Evolutionary conservation across 2,888 invertebrate species (phyloP).

Genomic region (Chrysodeixis includens): DNA sequence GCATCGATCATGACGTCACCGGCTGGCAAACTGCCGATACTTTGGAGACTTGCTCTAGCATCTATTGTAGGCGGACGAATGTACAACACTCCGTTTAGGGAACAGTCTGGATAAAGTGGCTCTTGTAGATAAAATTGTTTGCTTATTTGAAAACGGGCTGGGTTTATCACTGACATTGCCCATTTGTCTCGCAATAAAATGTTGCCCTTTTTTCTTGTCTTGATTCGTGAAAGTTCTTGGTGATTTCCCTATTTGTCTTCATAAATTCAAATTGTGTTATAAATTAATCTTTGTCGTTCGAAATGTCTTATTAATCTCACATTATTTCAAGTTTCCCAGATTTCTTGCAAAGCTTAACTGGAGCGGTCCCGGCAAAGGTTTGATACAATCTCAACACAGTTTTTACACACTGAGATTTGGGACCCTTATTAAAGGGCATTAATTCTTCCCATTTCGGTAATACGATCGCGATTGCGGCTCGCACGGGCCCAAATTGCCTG

Average conservation of each 20-base stretch:
- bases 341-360: conserved; percentile 41
- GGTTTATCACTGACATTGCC: neutral
- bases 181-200: neutral
- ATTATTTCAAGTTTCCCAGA: conserved; percentile 25
- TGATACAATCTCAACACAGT: conserved; percentile 23
- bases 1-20: conserved; percentile 60
- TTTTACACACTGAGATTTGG: conserved; percentile 25
- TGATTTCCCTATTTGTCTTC: conserved; percentile 32
- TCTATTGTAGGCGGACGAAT: conserved; percentile 11
- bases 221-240: conserved; percentile 16
- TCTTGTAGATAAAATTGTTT: neutral
- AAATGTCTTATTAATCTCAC: conserved; percentile 31
- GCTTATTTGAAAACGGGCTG: neutral
- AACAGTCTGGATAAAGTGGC: neutral
- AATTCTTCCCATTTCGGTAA: conserved; percentile 54
- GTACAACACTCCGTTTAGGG: neutral
- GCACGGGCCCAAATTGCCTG: conserved; percentile 59
- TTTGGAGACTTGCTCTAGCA: conserved; percentile 5
- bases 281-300: conserved; percentile 34
- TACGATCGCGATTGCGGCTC: conserved; percentile 56
- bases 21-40: conserved; percentile 18
- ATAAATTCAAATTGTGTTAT: conserved; percentile 34
- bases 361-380: conserved; percentile 6
- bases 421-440: conserved; percentile 50
- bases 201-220: conserved; percentile 6